Base-by-base conservation (phyloP, 2,888 invertebrate genomes). In the Chaetoderma sp. region DNA sequence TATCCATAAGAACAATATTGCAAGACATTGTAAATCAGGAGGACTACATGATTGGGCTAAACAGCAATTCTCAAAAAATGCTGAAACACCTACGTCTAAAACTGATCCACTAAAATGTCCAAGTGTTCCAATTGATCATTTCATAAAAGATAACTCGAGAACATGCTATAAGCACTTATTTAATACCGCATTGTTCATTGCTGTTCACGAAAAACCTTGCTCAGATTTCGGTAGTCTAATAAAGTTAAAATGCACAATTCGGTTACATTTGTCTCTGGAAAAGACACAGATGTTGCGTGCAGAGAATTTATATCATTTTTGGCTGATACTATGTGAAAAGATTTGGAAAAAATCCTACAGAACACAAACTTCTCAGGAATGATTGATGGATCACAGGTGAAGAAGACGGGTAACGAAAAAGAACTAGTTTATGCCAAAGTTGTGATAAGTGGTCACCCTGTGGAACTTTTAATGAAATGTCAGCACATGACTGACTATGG, bases 371-470 rank as follows among this genome's bases (percentile, higher is more conserved):
- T 58, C 10, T 42, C 58, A 2, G 58, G 45, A 3, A 16, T 45
- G 5, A 58, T 58, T 23, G 58, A 58, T 44, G 58, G 58, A 8
- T 45, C 58, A 21, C 58, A 58, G 30, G 45, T 45, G 23, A 42
- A 45, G 27, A 58, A 58, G 27, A 45, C 58, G 23, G 58, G 58
- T 33, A 10, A 13, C 5, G 58, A 58, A 44, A 58, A 58, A 33
- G 58, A 44, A 44, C 28, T 58, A 25, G 57, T 57, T 18, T 58
- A 32, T 58, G 28, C n/a, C 4, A 58, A 58, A 58, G 27, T 58
- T 13, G 58, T 58, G 16, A 45, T 58, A 8, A 39, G 28, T 42
- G 58, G 58, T 10, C 13, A 10, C 5, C 58, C 42, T 5, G 44
- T 42, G 21, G 58, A 58, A 58, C 28, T 58, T 8, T 27, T 58